Base-by-base conservation (phyloP, 2,797 vertebrate genomes). In the Anas bernieri region DNA sequence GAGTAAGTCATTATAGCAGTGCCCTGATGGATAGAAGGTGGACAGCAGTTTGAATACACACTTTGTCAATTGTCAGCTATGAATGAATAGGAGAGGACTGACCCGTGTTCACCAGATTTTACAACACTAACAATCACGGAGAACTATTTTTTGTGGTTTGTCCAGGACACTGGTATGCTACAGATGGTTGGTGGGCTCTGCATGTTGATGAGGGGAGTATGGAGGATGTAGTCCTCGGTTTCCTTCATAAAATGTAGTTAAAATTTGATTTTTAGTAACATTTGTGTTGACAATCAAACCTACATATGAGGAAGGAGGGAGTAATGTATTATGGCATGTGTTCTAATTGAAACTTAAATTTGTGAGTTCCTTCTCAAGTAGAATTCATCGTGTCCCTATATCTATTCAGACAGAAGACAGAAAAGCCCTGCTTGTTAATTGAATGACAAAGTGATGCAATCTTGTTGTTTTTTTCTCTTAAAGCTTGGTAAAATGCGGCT, bases 401-500 rank as follows among this genome's bases (percentile, higher is more conserved):
- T 52, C 12, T 77, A 33, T 35, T 35, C 55, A 83, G 25, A 12
- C 56, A 58, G 37, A 30, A 30, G 26, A 12, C 67, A 58, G 37
- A n/a, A 30, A 16, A 54, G 3, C 61, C 43, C 25, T 11, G 11
- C 11, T 82, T 33, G 17, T 33, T 46, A 13, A 39, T 54, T 50
- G 15, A 25, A 26, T 63, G 13, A 26, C 21, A 18, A 55, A 10
- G 2, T 17, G 17, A 66, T 22, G 14, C 52, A 43, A 79, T 61
- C 7, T 14, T 81, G 3, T 7, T 76, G 7, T 83, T 33, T 68
- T 39, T 16, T 88, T 26, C 31, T 96, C 56, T 97, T 82, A 9
- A 94, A 99, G 99, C 98, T 99, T 78, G 99, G 99, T 76, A 99
- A 99, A 96, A 99, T 99, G 99, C 98, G 99, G 64, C 98, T 99